phyloP scores from a whole-genome alignment of 1,140 invertebrate genomes.

The Cotesia vestalis region DNA sequence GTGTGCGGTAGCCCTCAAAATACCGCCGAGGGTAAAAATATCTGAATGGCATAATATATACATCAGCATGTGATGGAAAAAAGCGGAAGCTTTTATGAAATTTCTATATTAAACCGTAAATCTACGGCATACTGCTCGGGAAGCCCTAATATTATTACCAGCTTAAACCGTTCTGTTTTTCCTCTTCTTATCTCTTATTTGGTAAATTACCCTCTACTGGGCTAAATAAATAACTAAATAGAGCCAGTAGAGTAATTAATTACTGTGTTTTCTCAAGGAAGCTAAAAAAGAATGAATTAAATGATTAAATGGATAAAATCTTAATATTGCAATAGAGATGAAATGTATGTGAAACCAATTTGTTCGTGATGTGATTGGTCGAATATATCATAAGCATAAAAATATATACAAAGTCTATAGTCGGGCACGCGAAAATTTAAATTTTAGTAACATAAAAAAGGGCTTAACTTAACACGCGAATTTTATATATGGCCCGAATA shows the following conservation, averaged over 20 bases:
- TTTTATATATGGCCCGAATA: no score
- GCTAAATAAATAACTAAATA: neutral
- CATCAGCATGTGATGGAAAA: neutral
- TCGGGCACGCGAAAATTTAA: no score
- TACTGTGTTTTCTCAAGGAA: neutral
- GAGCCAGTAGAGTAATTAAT: no score
- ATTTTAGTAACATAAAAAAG: no score
- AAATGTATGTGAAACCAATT: no score
- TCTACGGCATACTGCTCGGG: constrained; percentile 20
- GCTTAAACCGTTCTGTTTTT: neutral
- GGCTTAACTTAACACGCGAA: no score
- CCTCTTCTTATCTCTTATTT: neutral
- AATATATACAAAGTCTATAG: no score
- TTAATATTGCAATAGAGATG: no score
- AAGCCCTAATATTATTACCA: constrained; percentile 11
- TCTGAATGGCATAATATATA: neutral
- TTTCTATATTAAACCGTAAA: constrained; percentile 46
- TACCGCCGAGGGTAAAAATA: constrained; percentile 1
- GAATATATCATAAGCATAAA: no score
- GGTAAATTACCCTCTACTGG: constrained; percentile 17
- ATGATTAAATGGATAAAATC: no score
- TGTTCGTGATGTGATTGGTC: no score
- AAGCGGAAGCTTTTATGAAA: constrained; percentile 42
- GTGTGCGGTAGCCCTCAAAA: neutral
- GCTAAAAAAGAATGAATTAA: neutral